Base-by-base conservation (phyloP, 2,113 vertebrate genomes). In the Cyanoliseus patagonus region DNA sequence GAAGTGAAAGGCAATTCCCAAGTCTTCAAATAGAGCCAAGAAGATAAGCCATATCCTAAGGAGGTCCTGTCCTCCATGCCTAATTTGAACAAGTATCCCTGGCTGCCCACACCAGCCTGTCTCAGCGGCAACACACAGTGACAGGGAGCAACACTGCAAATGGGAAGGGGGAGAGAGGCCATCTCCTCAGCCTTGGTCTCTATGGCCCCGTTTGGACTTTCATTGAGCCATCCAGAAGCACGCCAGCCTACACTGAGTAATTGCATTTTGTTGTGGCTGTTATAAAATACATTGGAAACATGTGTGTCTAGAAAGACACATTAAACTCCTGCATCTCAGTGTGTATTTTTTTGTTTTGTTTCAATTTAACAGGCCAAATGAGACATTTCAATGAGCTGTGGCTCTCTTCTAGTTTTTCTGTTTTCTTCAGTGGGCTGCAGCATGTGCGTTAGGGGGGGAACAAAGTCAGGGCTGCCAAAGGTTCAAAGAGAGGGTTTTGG, bases 271-370 rank as follows among this genome's bases (percentile, higher is more conserved):
- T 78, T 90, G 79, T 81, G 79, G 68, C 35, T 67, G 27, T 68
- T 88, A 75, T 75, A 94, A 96, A 95, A 75, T 59, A 64, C 39
- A 95, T 77, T 84, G 52, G 79, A 94, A 97, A 74, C 85, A 91
- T 17, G 6, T 96, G 92, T 78, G 79, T 39, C 41, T 74, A 59
- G 76, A 88, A 86, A 42, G 73, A 46, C 61, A 59, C 52, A 44
- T 77, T 72, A 81, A 93, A 67, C 61, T 67, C 49, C 79, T 87
- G 52, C n/a, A 18, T 70, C 49, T 80, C 72, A 42, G 23, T 8
- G 30, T 70, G 47, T 31, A 1, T 78, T 92, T 61, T 63, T 49
- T 73, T 66, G 44, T 70, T 91, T 87, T 91, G 72, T 77, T 97
- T 80, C 3, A 0, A 39, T 88, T 96, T 90, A 90, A 86, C 37